Evolutionary conservation across 2,797 vertebrate species (phyloP), one percentile per base, ranked within the genome.

Genomic region (Eleutherodactylus coqui): DNA sequence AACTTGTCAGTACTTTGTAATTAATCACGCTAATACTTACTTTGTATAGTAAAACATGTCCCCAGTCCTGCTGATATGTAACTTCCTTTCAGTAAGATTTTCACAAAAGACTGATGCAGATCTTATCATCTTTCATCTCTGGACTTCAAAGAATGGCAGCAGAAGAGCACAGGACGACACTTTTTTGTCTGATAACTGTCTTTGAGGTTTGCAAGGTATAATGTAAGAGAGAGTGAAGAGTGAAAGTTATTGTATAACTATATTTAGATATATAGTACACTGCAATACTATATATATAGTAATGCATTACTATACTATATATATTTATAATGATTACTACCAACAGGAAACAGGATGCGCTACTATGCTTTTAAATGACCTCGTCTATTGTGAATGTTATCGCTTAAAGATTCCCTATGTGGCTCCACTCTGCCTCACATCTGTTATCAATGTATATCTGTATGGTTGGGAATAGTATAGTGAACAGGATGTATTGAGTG

Each of bases 51-150:
- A 64, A 87, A 79, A 87, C 80, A 87, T 83, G 64, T 81, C 85
- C 85, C 80, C 80, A 49, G 85, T 87, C 62, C 47, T 77, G 81
- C 75, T 87, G 85, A 87, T 87, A 87, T 87, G 75, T 79, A 83
- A 83, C 85, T 83, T 87, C 85, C 85, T 87, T 87, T 83, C 85
- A 79, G 67, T 81, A 79, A 58, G 24, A 62, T 75, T 82, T 83
- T 62, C 14, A 70, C 49, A 51, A 58, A 49, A 87, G 80, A 87
- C 38, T 79, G 75, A 87, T 87, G 75, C 78, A 83, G 85, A 78
- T 77, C 38, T 67, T 79, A 79, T 79, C 83, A 87, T 87, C 85
- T 87, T 87, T 87, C 85, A 87, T 87, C 85, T 87, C 53, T 62
- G 29, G 64, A 87, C 85, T 87, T 87, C 85, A 87, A 87, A 87